Evolutionary conservation across 2,113 vertebrate species (phyloP), one percentile per base, ranked within the genome.

Genomic region (Campylorhamphus procurvoides): DNA sequence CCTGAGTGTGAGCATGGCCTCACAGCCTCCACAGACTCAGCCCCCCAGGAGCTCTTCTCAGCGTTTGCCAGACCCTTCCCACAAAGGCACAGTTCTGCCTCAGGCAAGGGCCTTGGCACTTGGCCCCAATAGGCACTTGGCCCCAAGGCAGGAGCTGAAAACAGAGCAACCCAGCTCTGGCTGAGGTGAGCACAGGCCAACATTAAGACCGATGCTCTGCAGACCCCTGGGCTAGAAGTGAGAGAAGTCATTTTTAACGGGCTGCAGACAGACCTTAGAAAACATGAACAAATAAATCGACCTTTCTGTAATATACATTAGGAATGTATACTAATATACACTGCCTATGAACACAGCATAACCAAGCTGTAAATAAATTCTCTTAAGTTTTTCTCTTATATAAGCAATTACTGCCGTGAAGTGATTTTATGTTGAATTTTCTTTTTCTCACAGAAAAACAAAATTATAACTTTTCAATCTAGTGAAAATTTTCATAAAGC

Each of bases 61-160:
- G n/a, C 10, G 4, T 40, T 74, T 75, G 50, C 28, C 50, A 40
- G 42, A 49, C 15, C 15, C 15, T 49, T 49, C 35, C 60, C 42
- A 6, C 1, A 3, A 29, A n/a, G 62, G 23, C 35, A 42, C 9
- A 25, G 44, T 25, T 31, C 17, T 39, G 5, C 39, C 12, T 69
- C 29, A 18, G 33, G 25, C 33, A 56, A 14, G 10, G 63, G 19
- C 37, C 37, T 37, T 37, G 37, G 37, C 37, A 37, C 37, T 37
- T 37, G 37, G 37, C 37, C 37, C 37, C 37, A 40, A 25, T 13
- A 7, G 23, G 4, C 3, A 7, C 10, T 49, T n/a, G 58, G 6
- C 15, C 10, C 8, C 0, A 1, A 37, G 53, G 2, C 3, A 14
- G 33, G 18, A 7, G 3, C 10, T 59, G 31, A n/a, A 72, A 68